A percentile compares a stretch with the other conserved stretches of the same genome.
These are phyloP conservation scores for Amblyopsis hoosieri DNA, from an alignment of 2,797 vertebrate species.

Conservation along the genomic window DNA sequence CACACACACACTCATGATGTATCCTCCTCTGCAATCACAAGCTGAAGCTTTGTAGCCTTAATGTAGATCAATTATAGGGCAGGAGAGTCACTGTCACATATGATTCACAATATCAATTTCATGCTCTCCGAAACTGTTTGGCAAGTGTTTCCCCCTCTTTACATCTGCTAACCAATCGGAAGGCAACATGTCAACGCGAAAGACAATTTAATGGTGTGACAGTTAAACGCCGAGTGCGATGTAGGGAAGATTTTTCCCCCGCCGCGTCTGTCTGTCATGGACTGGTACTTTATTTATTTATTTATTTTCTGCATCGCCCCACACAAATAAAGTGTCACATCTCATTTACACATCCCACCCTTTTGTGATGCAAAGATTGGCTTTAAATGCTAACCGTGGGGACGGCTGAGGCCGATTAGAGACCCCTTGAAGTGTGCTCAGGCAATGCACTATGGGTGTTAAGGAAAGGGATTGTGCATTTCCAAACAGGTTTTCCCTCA, in stretches of 20 bases:
- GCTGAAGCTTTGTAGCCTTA: slow-evolving; percentile 74
- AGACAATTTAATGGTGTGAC: slow-evolving; percentile 94
- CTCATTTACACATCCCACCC: slow-evolving; percentile 80
- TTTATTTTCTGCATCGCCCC: slow-evolving; percentile 87
- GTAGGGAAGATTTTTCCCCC: slow-evolving; percentile 77
- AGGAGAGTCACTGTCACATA: slow-evolving; percentile 95
- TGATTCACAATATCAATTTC: slow-evolving; percentile 99
- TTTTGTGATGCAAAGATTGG: slow-evolving; percentile 80
- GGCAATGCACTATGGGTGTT: slow-evolving; percentile 64
- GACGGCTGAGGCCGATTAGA: slow-evolving; percentile 76
- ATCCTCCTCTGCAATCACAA: slow-evolving; percentile 64
- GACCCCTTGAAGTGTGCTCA: slow-evolving; percentile 70
- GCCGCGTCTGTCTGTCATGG: slow-evolving; percentile 89
- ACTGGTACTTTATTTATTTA: slow-evolving; percentile 88
- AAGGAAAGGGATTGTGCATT: slow-evolving; percentile 31
- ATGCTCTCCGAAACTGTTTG: slow-evolving; percentile 94
- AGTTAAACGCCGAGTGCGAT: slow-evolving; percentile 89
- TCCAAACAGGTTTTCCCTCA: slow-evolving; percentile 39
- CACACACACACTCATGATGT: slow-evolving; percentile 55
- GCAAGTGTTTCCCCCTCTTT: slow-evolving; percentile 91
- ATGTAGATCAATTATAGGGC: slow-evolving; percentile 95
- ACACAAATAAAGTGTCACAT: slow-evolving; percentile 86
- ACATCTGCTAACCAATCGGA: slow-evolving; percentile 99
- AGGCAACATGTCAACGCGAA: slow-evolving; percentile 87
- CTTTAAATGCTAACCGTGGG: slow-evolving; percentile 76